Base-by-base conservation (phyloP, 2,113 vertebrate genomes). In the Platysteira castanea region DNA sequence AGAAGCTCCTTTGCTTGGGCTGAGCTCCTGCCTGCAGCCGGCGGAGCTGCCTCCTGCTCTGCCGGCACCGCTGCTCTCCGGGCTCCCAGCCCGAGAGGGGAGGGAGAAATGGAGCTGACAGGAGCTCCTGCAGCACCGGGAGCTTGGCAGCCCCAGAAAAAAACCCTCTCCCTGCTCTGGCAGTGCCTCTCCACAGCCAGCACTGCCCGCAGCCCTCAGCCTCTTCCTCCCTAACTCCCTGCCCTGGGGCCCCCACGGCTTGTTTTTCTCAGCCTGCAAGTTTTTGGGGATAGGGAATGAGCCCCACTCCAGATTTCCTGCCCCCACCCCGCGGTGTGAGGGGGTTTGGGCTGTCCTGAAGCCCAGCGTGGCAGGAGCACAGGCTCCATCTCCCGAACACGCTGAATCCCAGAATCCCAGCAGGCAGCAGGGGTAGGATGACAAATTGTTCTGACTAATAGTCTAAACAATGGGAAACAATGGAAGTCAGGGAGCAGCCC, bases 381-480 rank as follows among this genome's bases (percentile, higher is more conserved):
- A 10, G 47, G 87, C 54, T 85, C 23, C 10, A 13, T 47, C 84
- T 84, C 75, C 81, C 1, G 37, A 65, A 15, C 50, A 17, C 9
- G 3, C 14, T 0, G 37, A 53, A 60, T 87, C 63, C 73, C 78
- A 6, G 30, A 20, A 91, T 93, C 94, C 94, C 91, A 31, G 84
- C 10, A 79, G 94, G 95, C 95, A 91, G 87, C 91, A 70, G 84
- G 91, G 92, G 69, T 79, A 87, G 95, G 91, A 94, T 94, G 95
- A 95, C 91, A 97, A 95, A 97, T 95, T 63, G 68, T 90, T 93
- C 94, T 93, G 89, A 94, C 91, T 79, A 95, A 94, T 60, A 96
- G 95, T 91, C 92, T 95, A 88, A 97, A 95, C 96, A 95, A 87
- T 64, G 65, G 26, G 93, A 85, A 93, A 93, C 96, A 94, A 96